Evolutionary conservation across 2,888 invertebrate genomes (phyloP), one percentile per base, ranked within the genome.

Genomic region (Ptilodon capucinus): DNA sequence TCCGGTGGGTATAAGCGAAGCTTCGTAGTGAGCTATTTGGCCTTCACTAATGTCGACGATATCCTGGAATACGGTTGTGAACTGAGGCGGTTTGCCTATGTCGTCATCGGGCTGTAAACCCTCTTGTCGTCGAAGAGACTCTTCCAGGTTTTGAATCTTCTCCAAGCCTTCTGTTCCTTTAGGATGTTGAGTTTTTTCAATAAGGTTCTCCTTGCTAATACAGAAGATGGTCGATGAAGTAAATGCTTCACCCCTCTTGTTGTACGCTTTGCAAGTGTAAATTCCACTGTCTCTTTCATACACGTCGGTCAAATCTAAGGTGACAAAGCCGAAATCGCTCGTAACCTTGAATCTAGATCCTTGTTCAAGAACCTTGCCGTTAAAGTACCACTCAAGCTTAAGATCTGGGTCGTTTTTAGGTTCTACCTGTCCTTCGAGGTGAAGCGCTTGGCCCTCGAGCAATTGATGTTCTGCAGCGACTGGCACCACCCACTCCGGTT

Each of bases 21-120:
- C 99, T 91, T 99, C 99, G 83, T 98, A 99, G 84, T 99, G 99
- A 61, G 98, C 98, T 64, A 98, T 95, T 85, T 99, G 98, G 48
- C 98, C 98, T 89, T 99, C 99, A 34, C 95, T 95, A 41, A 99
- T 92, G 69, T 97, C 97, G 8, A 92, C 90, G 51, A 97, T 92
- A 62, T 97, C 94, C 64, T 95, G 93, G 83, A 97, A 97, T 76
- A 97, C 95, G 0, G 97, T 96, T 5, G 96, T 97, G 74, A 98
- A 97, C 48, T 95, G 94, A 32, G 97, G 98, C 47, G 97, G 94
- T 75, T 96, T 95, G 8, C 97, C 97, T 57, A 94, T 94, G 57
- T 97, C 97, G 38, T 94, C 93, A 53, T 95, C 95, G 1, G 94
- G 91, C 16, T 92, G 90, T 51, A 92, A 93, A 19, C 93, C 93